Percentiles rank a stretch among this genome's conserved stretches.
Conservation (phyloP, 1,140 invertebrate genomes). For the Saccostrea cuccullata region DNA sequence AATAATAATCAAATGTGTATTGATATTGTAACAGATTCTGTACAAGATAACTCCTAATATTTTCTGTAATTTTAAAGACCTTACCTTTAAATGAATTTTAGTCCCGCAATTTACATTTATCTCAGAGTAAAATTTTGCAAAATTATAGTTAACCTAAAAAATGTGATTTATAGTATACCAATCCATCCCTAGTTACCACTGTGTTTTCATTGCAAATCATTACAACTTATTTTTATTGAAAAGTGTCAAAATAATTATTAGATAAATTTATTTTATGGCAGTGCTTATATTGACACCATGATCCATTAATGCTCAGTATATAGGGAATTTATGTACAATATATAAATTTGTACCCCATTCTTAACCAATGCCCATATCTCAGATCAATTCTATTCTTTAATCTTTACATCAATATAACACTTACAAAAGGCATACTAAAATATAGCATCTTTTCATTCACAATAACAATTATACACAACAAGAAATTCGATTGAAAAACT, state of each 20-base stretch:
- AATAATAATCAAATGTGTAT: neutral
- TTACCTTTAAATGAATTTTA: too few species aligned
- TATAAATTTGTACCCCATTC: neutral
- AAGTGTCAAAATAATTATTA: neutral
- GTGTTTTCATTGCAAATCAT: too few species aligned
- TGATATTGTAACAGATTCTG: neutral
- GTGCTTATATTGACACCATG: neutral
- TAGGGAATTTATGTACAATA: neutral
- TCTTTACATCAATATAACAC: neutral
- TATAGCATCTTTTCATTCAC: neutral
- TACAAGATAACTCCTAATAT: neutral
- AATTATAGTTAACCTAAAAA: too few species aligned
- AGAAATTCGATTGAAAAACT: neutral
- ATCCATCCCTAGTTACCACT: too few species aligned
- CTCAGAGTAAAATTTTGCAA: too few species aligned
- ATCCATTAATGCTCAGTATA: neutral
- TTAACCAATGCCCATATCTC: neutral
- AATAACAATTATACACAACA: slow-evolving; percentile 11
- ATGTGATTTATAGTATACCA: too few species aligned
- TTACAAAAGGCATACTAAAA: neutral
- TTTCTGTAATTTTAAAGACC: too few species aligned
- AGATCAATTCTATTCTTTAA: neutral
- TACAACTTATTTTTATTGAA: neutral
- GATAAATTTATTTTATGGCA: neutral
- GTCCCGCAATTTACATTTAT: too few species aligned